phyloP scores from a whole-genome alignment of 2,888 invertebrate genomes.

The Cyclophora punctaria region DNA sequence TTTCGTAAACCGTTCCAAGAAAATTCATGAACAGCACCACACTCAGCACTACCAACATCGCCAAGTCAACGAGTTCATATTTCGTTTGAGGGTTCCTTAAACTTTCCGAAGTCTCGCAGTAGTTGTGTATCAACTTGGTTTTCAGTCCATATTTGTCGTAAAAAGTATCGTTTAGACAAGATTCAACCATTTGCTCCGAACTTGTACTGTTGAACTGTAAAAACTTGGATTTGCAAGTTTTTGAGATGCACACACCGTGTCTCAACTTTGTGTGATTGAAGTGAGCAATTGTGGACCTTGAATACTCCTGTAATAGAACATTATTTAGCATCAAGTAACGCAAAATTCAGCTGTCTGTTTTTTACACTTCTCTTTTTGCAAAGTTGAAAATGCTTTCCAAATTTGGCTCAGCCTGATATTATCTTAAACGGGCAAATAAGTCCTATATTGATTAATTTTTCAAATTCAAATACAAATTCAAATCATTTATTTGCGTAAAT shows the following conservation, averaged over 20 bases:
- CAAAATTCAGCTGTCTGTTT: not conserved
- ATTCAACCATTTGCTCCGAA: constrained; percentile 1
- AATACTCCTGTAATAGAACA: constrained; percentile 5
- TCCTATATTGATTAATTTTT: too few species aligned
- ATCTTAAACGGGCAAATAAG: too few species aligned
- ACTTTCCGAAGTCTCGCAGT: not conserved
- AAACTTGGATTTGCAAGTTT: not conserved
- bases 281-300: constrained; percentile 3
- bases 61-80: not conserved
- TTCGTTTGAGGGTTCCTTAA: not conserved
- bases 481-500: too few species aligned
- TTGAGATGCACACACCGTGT: constrained; percentile 5
- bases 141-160: constrained; percentile 3
- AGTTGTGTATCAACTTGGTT: constrained; percentile 1
- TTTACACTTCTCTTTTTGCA: not conserved
- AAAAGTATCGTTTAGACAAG: constrained; percentile 5
- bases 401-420: too few species aligned
- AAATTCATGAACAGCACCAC: too few species aligned
- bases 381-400: not conserved
- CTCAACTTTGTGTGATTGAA: constrained; percentile 4
- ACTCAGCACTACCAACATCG: not conserved
- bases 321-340: not conserved
- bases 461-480: too few species aligned
- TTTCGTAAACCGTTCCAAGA: too few species aligned
- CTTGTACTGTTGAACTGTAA: not conserved